Base-by-base conservation (phyloP, 1,140 invertebrate genomes). In the Pararge aegeria region DNA sequence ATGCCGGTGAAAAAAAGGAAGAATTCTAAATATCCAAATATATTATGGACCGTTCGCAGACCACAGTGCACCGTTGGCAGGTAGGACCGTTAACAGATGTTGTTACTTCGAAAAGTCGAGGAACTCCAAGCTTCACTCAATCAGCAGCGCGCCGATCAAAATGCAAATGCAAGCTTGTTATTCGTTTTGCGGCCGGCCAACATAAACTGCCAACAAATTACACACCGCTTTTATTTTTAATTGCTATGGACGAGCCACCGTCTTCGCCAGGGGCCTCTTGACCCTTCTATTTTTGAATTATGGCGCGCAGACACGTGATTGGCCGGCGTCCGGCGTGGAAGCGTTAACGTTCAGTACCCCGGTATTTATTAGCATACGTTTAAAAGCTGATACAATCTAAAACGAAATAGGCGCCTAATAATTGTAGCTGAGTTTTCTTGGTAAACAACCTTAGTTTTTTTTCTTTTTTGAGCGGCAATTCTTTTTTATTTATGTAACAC, bases 181-280 rank as follows among this genome's bases (percentile, higher is more conserved):
- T 67, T 78, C 72, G 57, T 85, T 83, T 82, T 78, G 68, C 74
- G 69, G 75, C 61, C 68, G 71, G 56, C 70, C 70, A 64, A 70
- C 72, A 77, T 80, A 80, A 87, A 80, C 78, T 79, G 74, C 71
- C 73, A 79, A 82, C 84, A 85, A 87, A 87, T 87, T 85, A 87
- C 73, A 82, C 72, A 71, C 73, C 74, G 75, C 75, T 80, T 82
- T 87, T 85, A 85, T 87, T 87, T 87, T 87, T 87, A 87, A 87
- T 87, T 87, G 82, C 76, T 78, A 80, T 63, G 78, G 76, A 78
- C 74, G 73, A 78, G 84, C 84, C 80, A 83, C 82, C 75, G 80
- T 75, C 80, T 80, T 74, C 55, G 82, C 83, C 81, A 73, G 81
- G 66, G 80, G 81, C 74, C 65, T 59, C 64, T 64, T 66, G 72